A percentile compares a stretch with the other conserved stretches of the same genome.
Evolutionary conservation across 2,113 vertebrate genomes (phyloP).

Genomic region (Vanacampus margaritifer): DNA sequence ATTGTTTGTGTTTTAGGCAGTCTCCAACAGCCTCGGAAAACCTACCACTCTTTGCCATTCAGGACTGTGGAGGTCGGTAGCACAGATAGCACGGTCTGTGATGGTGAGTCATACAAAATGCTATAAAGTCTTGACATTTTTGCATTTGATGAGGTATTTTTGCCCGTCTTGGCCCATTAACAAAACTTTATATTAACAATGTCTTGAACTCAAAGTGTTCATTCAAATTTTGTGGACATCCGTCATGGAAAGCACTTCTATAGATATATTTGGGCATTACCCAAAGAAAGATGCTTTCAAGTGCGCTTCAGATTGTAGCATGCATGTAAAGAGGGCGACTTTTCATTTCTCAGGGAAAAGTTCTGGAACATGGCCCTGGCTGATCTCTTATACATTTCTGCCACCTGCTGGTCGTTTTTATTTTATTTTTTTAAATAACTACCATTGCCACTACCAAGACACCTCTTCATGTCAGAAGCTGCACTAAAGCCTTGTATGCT

Average conservation of each 20-base stretch:
- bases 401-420: too few relatives aligned
- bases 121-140: neutral
- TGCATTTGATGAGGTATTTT: neutral
- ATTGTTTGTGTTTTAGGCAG: conserved; percentile 1
- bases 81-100: conserved; percentile 17
- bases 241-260: neutral
- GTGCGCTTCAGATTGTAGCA: too few relatives aligned
- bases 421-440: too few relatives aligned
- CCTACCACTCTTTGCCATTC: conserved; percentile 62
- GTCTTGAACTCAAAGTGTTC: neutral
- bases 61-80: conserved; percentile 68
- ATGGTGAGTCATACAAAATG: conserved; percentile 61
- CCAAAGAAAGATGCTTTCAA: too few relatives aligned
- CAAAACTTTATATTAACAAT: neutral
- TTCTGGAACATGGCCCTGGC: too few relatives aligned
- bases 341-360: neutral
- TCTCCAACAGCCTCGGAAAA: conserved; percentile 45
- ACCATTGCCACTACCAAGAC: too few relatives aligned
- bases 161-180: too few relatives aligned
- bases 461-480: too few relatives aligned
- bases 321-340: neutral
- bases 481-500: too few relatives aligned
- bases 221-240: neutral
- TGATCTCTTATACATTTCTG: too few relatives aligned
- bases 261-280: too few relatives aligned